These are phyloP conservation scores for Pangasianodon hypophthalmus DNA, from an alignment of 2,113 vertebrate genomes.

Conservation along the genomic window DNA sequence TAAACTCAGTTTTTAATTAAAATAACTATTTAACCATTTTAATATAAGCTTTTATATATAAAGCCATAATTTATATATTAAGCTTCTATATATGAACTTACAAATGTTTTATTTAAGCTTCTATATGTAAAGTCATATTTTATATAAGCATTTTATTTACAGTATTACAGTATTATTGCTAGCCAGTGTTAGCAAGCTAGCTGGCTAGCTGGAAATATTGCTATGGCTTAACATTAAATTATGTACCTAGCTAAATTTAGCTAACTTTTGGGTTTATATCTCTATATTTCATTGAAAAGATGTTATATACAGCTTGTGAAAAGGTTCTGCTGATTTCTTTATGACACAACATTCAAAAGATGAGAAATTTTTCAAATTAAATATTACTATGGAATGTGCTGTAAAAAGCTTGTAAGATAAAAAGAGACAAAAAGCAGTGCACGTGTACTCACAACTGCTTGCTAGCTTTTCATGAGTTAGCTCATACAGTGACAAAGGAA, in stretches of 20 bases:
- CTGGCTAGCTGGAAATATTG: neutral
- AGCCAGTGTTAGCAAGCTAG: neutral
- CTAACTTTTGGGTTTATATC: too few species aligned
- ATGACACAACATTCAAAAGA: neutral
- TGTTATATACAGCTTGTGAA: neutral
- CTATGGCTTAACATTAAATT: neutral
- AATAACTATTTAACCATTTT: too few species aligned
- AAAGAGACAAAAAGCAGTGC: neutral
- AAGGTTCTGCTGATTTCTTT: neutral
- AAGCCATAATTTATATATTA: too few species aligned
- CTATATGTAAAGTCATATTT: too few species aligned
- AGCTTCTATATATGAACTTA: too few species aligned
- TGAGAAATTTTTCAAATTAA: neutral
- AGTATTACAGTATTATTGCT: neutral
- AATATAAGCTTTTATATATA: too few species aligned
- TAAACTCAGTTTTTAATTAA: neutral
- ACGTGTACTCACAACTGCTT: neutral
- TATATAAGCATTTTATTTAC: neutral
- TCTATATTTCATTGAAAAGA: neutral
- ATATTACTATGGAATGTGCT: neutral
- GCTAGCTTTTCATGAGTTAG: neutral
- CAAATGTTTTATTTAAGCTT: neutral
- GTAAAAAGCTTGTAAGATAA: neutral
- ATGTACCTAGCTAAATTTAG: neutral
- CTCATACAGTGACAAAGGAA: neutral